Base-by-base conservation (phyloP, 2,888 invertebrate species). In the Scaptomyza parva region DNA sequence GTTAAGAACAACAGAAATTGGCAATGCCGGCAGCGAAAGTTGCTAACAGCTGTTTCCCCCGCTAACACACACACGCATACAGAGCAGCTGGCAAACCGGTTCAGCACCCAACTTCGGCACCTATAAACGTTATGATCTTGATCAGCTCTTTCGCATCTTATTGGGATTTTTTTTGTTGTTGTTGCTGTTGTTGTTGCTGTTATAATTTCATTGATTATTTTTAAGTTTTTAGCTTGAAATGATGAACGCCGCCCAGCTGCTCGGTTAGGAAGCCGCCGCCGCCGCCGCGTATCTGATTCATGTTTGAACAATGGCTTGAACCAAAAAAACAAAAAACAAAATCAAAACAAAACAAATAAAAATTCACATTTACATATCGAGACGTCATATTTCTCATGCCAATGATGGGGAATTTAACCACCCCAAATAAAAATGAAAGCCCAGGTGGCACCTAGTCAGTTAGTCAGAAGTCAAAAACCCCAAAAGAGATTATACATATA, bases 31-130 rank as follows among this genome's bases (percentile, higher is more conserved):
- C 85, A 86, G 82, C 85, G 87, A 86, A 82, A 82, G 87, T 86
- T 76, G 24, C 37, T 43, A 72, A 71, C 81, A 80, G 85, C 85
- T 84, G 80, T 83, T 77, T 14, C 7, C 9, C 14, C 37, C 37
- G 17, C 37, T 37, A 8, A 37, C 9, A 35, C 14, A 17, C 37
- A 17, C 2, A 8, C 14, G 6, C n/a, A 28, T 1, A 11, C 1
- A 11, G 11, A 28, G 52, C 81, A 82, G 81, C 81, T 82, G 87
- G 55, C n/a, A 81, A 82, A 82, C 82, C 87, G 82, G 82, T 84
- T 28, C 52, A 35, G 35, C 8, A 20, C 20, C 33, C 5, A 6
- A 14, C 14, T 9, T n/a, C n/a, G 37, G 8, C 30, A 50, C 51
- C 28, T 66, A 35, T 35, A 66, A 65, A 17, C 65, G 30, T 57